Percentiles rank a stretch among this genome's conserved stretches.
phyloP scores from a whole-genome alignment of 1,140 invertebrate genomes.

The Diprion similis region DNA sequence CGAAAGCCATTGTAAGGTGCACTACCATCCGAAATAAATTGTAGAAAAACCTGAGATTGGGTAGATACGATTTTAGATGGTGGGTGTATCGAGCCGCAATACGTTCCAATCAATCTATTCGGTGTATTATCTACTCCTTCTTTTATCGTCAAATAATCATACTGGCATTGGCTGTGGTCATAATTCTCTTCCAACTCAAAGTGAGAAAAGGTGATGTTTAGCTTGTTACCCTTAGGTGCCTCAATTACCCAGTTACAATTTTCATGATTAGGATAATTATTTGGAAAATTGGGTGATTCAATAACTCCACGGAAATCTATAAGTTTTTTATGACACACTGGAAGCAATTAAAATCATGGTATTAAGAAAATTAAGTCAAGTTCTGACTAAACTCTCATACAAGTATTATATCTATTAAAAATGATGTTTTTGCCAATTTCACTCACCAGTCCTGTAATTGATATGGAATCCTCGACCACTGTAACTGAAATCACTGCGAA shows the following conservation, averaged over 20 bases:
- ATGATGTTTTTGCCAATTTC: background rate
- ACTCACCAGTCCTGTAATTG: conserved; percentile 67
- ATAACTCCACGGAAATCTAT: conserved; percentile 72
- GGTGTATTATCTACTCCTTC: conserved; percentile 48
- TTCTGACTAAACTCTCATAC: background rate
- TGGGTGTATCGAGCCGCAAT: conserved; percentile 67
- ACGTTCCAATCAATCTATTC: conserved; percentile 58
- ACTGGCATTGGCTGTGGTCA: conserved; percentile 61
- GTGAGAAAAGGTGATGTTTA: conserved; percentile 72
- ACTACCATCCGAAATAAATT: conserved; percentile 68
- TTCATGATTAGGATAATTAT: conserved; percentile 65
- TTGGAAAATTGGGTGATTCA: conserved; percentile 79
- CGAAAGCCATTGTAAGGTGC: conserved; percentile 63
- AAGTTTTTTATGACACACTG: conserved; percentile 69
- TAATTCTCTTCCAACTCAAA: conserved; percentile 70
- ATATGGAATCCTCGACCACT: conserved; percentile 74
- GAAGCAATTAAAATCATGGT: conserved; percentile 16
- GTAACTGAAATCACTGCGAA: conserved; percentile 68
- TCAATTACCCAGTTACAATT: conserved; percentile 82
- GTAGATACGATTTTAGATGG: conserved; percentile 71
- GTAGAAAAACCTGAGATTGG: conserved; percentile 72
- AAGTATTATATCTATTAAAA: no score
- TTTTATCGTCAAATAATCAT: conserved; percentile 69
- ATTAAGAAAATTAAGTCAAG: background rate
- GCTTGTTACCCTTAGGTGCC: conserved; percentile 69